Base-by-base conservation (phyloP, 2,797 vertebrate species). In the Lophotriccus pileatus region DNA sequence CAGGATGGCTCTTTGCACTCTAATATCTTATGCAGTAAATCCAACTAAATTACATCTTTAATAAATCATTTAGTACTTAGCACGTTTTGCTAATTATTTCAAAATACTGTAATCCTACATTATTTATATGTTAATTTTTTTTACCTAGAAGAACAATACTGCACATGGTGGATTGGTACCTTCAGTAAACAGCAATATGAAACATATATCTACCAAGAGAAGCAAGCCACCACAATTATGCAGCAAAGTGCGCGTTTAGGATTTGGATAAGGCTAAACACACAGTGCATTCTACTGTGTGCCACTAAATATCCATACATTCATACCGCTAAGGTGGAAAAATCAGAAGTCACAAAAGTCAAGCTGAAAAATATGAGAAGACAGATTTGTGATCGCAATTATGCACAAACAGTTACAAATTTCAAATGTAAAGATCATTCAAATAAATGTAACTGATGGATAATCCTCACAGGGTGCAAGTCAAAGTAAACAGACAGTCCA, bases 401-500 rank as follows among this genome's bases (percentile, higher is more conserved):
- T 86, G 94, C 90, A 96, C 94, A 96, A 98, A 98, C 98, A 98
- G 98, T 98, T 97, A 98, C 93, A 95, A 96, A 98, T 98, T 98
- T 98, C 97, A 97, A 98, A 98, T 96, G 90, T 97, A 97, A 97
- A 97, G 96, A 98, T 98, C 97, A 98, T 98, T 98, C 97, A 97
- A 97, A 98, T 97, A 97, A 97, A 97, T 82, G 86, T 89, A 98
- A 98, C 97, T 97, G 98, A 98, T 98, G 97, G 97, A 98, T 98
- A 98, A 96, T 98, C 96, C 97, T 96, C 96, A 97, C 86, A 97
- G 98, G 95, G 97, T 96, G 96, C 97, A 97, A 98, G 97, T 98
- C 98, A 98, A 97, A 97, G 97, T 95, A 98, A 98, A 97, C 97
- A 98, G 98, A 98, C 98, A 98, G 98, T 98, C 98, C 98, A 98